phyloP scores from a whole-genome alignment of 2,113 vertebrate genomes.

The Brachyhypopomus gauderio region DNA sequence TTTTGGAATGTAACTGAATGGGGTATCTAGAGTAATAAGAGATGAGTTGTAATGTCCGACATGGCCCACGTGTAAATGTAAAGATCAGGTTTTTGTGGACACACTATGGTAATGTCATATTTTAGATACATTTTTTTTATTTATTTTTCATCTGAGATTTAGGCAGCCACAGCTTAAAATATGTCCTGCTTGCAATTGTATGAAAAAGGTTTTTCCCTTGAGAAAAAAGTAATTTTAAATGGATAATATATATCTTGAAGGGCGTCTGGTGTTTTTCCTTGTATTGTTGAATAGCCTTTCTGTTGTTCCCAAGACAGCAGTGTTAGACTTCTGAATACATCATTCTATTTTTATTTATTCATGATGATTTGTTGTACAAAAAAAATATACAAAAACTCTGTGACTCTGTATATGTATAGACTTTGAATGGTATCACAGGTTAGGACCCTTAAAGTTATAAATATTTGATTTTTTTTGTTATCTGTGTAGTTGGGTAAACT shows the following conservation, averaged over 20 bases:
- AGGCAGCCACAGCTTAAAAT: constrained; percentile 74
- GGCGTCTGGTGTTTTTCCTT: constrained; percentile 77
- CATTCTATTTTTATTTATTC: constrained; percentile 84
- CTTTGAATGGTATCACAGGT: constrained; percentile 74
- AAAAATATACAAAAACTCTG: constrained; percentile 53
- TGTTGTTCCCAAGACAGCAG: constrained; percentile 73
- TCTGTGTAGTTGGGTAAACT: constrained; percentile 80
- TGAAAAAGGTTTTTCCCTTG: constrained; percentile 60
- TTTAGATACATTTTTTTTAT: not conserved
- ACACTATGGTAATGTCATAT: not conserved
- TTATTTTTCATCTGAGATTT: constrained; percentile 51
- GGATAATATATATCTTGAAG: constrained; percentile 72
- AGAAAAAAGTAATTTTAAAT: constrained; percentile 76
- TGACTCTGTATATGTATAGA: constrained; percentile 79
- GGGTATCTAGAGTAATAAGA: not conserved
- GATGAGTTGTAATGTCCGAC: not conserved
- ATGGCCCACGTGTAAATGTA: not conserved
- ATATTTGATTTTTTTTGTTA: constrained; percentile 76
- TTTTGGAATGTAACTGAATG: not conserved
- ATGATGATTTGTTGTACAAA: constrained; percentile 78
- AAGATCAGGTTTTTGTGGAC: not conserved
- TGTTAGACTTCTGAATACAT: constrained; percentile 76
- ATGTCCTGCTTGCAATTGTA: constrained; percentile 67
- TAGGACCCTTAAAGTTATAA: constrained; percentile 74
- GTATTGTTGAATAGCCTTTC: constrained; percentile 77